Percentiles rank a stretch among this genome's conserved stretches.
Conservation (phyloP, 2,113 vertebrate genomes). For the Pseudopodoces humilis region DNA sequence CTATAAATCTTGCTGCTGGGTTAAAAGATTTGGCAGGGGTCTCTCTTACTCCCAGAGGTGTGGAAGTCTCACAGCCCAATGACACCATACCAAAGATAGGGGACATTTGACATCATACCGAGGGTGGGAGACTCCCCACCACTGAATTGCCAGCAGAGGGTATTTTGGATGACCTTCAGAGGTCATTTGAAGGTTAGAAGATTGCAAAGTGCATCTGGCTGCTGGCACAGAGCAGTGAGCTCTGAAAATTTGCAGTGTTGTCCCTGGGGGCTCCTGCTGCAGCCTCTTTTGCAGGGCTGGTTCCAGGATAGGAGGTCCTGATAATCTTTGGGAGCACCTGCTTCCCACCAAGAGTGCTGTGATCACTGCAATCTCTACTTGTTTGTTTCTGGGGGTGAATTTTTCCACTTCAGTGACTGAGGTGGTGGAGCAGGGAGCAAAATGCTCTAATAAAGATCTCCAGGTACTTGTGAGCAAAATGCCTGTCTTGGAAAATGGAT, state of each 20-base stretch:
- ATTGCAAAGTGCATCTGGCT: background rate
- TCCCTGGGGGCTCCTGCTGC: background rate
- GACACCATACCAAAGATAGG: rapidly evolving
- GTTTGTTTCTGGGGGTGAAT: background rate
- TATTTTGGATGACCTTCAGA: background rate
- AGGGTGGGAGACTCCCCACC: background rate
- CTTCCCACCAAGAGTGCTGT: background rate
- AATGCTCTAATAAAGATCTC: background rate
- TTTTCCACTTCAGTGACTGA: background rate
- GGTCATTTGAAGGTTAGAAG: background rate
- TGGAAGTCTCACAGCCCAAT: background rate
- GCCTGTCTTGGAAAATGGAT: background rate
- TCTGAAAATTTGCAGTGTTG: rapidly evolving
- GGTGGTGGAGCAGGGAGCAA: rapidly evolving
- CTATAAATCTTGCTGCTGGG: background rate
- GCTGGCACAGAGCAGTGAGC: rapidly evolving
- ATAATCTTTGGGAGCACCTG: background rate
- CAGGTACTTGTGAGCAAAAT: rapidly evolving
- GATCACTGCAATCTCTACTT: background rate
- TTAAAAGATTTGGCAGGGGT: background rate
- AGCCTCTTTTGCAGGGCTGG: background rate
- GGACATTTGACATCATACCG: background rate
- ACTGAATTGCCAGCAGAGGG: rapidly evolving
- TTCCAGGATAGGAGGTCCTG: background rate
- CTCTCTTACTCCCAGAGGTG: background rate